These are phyloP conservation scores for Acleris emargana DNA, from an alignment of 2,888 invertebrate genomes.

Conservation along the genomic window DNA sequence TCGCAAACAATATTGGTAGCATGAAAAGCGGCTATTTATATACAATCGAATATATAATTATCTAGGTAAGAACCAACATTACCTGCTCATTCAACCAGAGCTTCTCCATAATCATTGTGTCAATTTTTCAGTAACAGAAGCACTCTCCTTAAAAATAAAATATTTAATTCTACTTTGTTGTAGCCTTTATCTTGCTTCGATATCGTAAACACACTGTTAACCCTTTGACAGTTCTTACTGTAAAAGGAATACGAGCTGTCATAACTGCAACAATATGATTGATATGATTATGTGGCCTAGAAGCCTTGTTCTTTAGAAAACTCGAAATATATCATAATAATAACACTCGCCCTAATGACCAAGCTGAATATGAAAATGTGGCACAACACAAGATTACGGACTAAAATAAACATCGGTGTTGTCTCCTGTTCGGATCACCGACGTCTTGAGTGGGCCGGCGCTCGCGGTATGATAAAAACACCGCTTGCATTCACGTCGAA, in stretches of 20 bases:
- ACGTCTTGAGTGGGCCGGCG: conserved; percentile 47
- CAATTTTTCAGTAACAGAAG: conserved; percentile 45
- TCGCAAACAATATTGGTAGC: too few relatives aligned
- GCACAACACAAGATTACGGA: conserved; percentile 18
- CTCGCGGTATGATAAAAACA: conserved; percentile 55
- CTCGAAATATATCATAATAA: too few relatives aligned
- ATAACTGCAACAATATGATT: too few relatives aligned
- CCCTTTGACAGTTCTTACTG: too few relatives aligned
- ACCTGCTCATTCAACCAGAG: conserved; percentile 48
- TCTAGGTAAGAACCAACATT: conserved; percentile 29
- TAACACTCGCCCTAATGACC: neutral
- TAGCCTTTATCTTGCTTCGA: too few relatives aligned
- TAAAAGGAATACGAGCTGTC: too few relatives aligned
- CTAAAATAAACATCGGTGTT: conserved; percentile 43
- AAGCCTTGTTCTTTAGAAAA: too few relatives aligned
- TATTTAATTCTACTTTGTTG: too few relatives aligned
- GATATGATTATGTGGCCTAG: too few relatives aligned
- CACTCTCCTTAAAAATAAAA: conserved; percentile 42
- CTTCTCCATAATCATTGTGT: conserved; percentile 50
- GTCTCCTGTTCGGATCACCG: conserved; percentile 46
- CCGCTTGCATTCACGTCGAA: conserved; percentile 71
- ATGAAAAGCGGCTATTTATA: too few relatives aligned
- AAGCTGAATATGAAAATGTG: conserved; percentile 21
- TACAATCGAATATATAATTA: neutral
- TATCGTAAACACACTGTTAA: too few relatives aligned